A percentile compares a stretch with the other conserved stretches of the same genome.
These are phyloP conservation scores for Drosophila glabriapex DNA, from an alignment of 2,888 invertebrate genomes.

Conservation along the genomic window DNA sequence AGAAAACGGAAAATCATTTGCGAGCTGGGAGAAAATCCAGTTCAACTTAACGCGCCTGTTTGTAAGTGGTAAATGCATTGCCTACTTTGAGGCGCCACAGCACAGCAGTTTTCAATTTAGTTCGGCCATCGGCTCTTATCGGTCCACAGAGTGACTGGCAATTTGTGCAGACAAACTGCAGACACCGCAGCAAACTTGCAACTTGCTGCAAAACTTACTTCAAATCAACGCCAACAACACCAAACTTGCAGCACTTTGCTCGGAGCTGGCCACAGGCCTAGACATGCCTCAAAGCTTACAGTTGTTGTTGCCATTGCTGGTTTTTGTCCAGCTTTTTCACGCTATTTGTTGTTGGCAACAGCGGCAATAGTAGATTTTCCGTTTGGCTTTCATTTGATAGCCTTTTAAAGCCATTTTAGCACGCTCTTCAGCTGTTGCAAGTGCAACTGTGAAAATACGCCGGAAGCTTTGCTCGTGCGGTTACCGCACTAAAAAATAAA, in stretches of 20 bases:
- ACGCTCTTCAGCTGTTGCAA: constrained; percentile 42
- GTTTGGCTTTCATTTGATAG: constrained; percentile 72
- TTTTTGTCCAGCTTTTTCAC: constrained; percentile 14
- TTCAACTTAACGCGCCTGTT: constrained; percentile 10
- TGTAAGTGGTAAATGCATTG: constrained; percentile 57
- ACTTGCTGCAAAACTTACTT: constrained; percentile 53
- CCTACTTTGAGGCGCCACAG: constrained; percentile 67
- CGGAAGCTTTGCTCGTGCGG: constrained; percentile 57
- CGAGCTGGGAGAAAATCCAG: constrained; percentile 25
- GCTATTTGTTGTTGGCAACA: constrained; percentile 45
- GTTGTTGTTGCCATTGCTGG: not conserved
- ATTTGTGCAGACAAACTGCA: constrained; percentile 77
- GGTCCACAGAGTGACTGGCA: constrained; percentile 66
- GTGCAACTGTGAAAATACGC: constrained; percentile 38
- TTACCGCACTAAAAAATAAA: constrained; percentile 33
- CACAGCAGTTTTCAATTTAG: constrained; percentile 73
- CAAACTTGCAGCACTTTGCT: constrained; percentile 22
- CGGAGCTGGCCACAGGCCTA: constrained; percentile 38
- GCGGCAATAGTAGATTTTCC: constrained; percentile 52
- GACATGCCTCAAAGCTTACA: constrained; percentile 32
- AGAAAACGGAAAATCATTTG: constrained; percentile 61
- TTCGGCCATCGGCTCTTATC: constrained; percentile 66
- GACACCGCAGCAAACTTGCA: constrained; percentile 60
- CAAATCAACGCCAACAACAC: constrained; percentile 42
- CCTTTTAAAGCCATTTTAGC: constrained; percentile 76